Conservation (phyloP, 1,140 invertebrate species). For the Drosophila truncata region DNA sequence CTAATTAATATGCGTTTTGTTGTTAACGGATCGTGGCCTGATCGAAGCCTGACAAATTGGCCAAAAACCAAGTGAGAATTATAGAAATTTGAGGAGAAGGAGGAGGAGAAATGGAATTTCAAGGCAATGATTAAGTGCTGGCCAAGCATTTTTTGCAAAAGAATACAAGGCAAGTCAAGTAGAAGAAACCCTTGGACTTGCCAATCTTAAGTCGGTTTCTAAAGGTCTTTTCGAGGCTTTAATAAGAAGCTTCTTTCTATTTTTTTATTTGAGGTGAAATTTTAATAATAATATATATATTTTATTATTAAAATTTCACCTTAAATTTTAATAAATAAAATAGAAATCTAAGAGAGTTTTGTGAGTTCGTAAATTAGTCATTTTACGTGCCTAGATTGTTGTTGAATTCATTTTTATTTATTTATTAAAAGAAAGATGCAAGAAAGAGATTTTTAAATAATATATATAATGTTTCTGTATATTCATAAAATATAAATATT, state of each 20-base stretch:
- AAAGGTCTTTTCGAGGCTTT: not conserved
- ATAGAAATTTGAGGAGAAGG: not conserved
- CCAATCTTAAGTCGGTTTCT: not conserved
- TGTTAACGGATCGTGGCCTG: slow-evolving; percentile 25
- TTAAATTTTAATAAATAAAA: not conserved
- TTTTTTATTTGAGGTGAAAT: not conserved
- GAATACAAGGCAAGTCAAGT: not conserved
- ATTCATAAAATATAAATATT: too few relatives aligned
- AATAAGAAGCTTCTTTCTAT: not conserved
- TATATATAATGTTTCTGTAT: too few relatives aligned
- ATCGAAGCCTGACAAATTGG: slow-evolving; percentile 46
- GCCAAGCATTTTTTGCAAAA: not conserved
- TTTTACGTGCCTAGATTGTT: not conserved
- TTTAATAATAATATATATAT: not conserved
- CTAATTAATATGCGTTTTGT: slow-evolving; percentile 39
- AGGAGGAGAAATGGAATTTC: not conserved
- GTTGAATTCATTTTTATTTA: not conserved
- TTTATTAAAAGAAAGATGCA: too few relatives aligned
- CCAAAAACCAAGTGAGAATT: not conserved
- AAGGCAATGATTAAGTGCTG: not conserved
- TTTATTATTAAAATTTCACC: too few relatives aligned
- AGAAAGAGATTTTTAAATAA: too few relatives aligned
- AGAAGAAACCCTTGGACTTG: too few relatives aligned
- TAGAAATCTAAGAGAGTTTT: not conserved
- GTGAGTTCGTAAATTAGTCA: not conserved